phyloP scores from a whole-genome alignment of 2,113 vertebrate species.

The Dunckerocampus dactyliophorus region DNA sequence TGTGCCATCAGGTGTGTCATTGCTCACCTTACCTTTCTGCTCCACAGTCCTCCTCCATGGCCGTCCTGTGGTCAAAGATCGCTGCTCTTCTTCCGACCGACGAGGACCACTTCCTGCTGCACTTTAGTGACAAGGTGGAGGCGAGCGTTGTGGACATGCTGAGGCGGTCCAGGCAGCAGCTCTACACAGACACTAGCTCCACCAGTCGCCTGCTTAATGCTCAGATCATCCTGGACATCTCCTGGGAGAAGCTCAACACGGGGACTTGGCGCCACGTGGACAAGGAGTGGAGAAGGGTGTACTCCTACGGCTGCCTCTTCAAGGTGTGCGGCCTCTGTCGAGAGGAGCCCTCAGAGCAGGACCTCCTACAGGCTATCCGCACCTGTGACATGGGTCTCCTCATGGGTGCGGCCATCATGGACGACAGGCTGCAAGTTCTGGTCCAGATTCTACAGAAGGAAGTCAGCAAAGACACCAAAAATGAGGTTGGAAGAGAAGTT shows the following conservation, averaged over 20 bases:
- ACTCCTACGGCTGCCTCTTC: conserved; percentile 83
- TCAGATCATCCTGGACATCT: conserved; percentile 76
- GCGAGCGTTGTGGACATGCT: conserved; percentile 63
- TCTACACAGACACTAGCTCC: conserved; percentile 53
- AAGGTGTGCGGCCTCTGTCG: conserved; percentile 76
- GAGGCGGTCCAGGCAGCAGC: conserved; percentile 51
- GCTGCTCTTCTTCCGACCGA: conserved; percentile 62
- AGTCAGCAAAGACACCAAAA: conserved; percentile 26
- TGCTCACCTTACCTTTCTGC: conserved; percentile 9
- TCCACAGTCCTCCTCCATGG: conserved; percentile 49
- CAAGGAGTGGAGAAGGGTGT: conserved; percentile 84
- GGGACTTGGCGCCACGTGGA: conserved; percentile 80
- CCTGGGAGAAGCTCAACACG: conserved; percentile 88
- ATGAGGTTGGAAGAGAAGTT: conserved; percentile 29
- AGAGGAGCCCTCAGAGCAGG: conserved; percentile 20
- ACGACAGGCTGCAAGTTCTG: conserved; percentile 73
- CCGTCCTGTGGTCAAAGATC: conserved; percentile 66
- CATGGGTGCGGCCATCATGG: conserved; percentile 83
- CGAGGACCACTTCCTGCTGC: conserved; percentile 63
- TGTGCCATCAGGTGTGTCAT: background rate
- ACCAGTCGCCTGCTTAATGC: conserved; percentile 49
- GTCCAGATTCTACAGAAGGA: conserved; percentile 71
- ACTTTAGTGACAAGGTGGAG: conserved; percentile 70
- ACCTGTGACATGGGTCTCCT: conserved; percentile 89
- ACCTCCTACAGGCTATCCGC: conserved; percentile 67